A percentile compares a stretch with the other conserved stretches of the same genome.
These are phyloP conservation scores for Allacma fusca DNA, from an alignment of 2,888 invertebrate species.

Conservation along the genomic window DNA sequence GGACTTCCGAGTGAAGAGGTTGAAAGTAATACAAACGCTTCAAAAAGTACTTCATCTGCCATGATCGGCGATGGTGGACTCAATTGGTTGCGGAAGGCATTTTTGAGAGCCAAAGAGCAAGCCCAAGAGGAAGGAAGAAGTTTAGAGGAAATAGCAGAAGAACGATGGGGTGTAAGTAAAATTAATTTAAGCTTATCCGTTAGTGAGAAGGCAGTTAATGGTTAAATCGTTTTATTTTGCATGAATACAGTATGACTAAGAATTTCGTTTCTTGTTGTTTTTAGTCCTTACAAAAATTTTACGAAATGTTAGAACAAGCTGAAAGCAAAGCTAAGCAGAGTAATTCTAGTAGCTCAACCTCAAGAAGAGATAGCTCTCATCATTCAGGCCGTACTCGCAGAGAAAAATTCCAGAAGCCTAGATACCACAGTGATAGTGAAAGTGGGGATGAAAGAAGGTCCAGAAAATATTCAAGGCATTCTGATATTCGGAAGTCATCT, in stretches of 20 bases:
- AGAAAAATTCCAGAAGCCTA: constrained; percentile 50
- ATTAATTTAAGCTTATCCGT: background rate
- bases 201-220: too few species aligned
- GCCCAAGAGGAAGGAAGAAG: constrained; percentile 67
- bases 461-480: background rate
- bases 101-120: constrained; percentile 68
- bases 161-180: constrained; percentile 70
- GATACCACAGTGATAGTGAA: constrained; percentile 53
- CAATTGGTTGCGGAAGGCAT: constrained; percentile 69
- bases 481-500: background rate
- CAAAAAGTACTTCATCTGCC: constrained; percentile 38
- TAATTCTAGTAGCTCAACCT: constrained; percentile 24
- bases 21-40: background rate
- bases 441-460: constrained; percentile 28
- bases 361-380: constrained; percentile 50
- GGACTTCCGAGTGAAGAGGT: constrained; percentile 73
- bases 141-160: constrained; percentile 69
- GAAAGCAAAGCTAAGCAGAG: constrained; percentile 62
- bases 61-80: constrained; percentile 68
- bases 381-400: too few species aligned
- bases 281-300: constrained; percentile 68
- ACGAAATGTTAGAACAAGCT: constrained; percentile 67
- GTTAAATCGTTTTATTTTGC: background rate
- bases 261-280: constrained; percentile 55
- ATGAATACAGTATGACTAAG: background rate